Conservation (phyloP, 2,888 invertebrate species). For the Micropterix aruncella region DNA sequence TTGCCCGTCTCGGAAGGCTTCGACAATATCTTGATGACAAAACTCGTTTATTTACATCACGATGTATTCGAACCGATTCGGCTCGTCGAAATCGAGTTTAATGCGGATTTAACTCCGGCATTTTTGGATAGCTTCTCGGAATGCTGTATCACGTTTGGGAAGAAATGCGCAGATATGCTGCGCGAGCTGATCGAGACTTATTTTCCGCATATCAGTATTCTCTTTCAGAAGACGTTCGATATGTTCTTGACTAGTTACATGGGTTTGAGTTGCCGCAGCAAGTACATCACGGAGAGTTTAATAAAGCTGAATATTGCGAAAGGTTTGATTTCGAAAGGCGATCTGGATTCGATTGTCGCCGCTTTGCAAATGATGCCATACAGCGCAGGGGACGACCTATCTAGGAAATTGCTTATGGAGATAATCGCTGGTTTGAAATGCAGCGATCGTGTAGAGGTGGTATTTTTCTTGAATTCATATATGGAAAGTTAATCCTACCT, state of each 20-base stretch:
- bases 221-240: neutral
- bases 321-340: neutral
- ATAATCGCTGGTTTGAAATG: neutral
- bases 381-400: neutral
- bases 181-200: neutral
- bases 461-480: neutral
- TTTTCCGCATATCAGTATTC: neutral
- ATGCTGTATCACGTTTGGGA: neutral
- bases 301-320: neutral
- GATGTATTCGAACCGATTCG: neutral
- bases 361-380: neutral
- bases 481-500: no score
- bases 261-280: neutral
- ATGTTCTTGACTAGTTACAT: neutral
- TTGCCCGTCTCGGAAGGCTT: neutral
- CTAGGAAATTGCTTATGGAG: neutral
- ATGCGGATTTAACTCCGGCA: neutral
- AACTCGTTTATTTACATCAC: neutral
- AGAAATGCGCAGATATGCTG: neutral
- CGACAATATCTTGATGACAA: neutral
- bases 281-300: neutral
- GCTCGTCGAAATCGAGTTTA: neutral
- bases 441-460: neutral
- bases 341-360: neutral
- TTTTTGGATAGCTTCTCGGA: neutral